Evolutionary conservation across 1,140 invertebrate genomes (phyloP), one percentile per base, ranked within the genome.

Genomic region (Megalopta genalis): DNA sequence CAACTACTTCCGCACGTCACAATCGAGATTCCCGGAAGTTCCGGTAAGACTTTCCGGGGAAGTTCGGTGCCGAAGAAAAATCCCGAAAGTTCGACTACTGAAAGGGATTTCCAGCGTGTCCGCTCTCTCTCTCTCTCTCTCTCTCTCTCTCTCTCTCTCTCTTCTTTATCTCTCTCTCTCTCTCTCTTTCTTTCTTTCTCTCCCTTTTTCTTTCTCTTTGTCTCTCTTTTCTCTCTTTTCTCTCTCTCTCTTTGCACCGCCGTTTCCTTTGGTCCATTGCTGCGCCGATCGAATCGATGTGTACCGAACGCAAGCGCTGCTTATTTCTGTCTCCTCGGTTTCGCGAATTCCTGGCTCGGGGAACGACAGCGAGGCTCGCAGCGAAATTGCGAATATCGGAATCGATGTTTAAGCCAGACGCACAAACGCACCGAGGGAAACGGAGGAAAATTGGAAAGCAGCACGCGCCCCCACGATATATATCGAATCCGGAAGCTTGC

Each of bases 11-110:
- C 49, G 25, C 68, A 73, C n/a, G 62, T 42, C 79, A 62, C 73
- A 77, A 81, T 85, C 66, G 75, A 70, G 73, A 85, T 84, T 73
- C 65, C 72, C 69, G 66, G 54, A 86, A 78, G 74, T 85, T 78
- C 62, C 39, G 37, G 32, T 62, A 57, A 42, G 54, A 74, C 64
- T 71, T 72, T 68, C 16, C 25, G 25, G 25, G 14, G 39, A 75
- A 77, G 49, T 49, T 73, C 23, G 23, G 54, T 9, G 39, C 52
- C 52, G 46, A 52, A 79, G 54, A 70, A 67, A 79, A 79, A 74
- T 79, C 71, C 60, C 37, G 52, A 64, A 81, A 84, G 73, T 85
- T 84, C 57, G 60, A 72, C 52, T 54, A 54, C 63, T 59, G 57
- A 81, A 74, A 67, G 39, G 57, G 65, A 67, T 72, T 80, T 67